Conservation (phyloP, 2,113 vertebrate genomes). For the Albula goreensis region DNA sequence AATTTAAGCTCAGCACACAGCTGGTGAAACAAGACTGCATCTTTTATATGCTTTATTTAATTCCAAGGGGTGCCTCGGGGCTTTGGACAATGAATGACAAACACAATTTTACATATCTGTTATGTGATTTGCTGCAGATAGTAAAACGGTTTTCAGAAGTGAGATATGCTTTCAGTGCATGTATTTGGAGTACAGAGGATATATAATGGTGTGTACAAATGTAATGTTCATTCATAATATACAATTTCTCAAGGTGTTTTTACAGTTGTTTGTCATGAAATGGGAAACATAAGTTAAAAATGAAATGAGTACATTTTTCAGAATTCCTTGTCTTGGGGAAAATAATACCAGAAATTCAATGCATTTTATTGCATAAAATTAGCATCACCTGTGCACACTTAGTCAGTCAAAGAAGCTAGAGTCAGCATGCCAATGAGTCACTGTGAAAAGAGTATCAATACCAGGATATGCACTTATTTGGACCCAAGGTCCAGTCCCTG, state of each 20-base stretch:
- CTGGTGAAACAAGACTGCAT: background rate
- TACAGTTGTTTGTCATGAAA: background rate
- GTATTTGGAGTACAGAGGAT: background rate
- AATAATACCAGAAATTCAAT: background rate
- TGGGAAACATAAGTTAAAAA: background rate
- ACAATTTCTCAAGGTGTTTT: background rate
- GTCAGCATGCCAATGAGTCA: slow-evolving; percentile 25
- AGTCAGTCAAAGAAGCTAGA: background rate
- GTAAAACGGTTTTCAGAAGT: background rate
- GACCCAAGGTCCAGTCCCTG: slow-evolving; percentile 60
- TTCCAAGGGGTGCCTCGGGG: background rate
- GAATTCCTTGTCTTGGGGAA: background rate
- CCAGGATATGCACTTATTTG: slow-evolving; percentile 50
- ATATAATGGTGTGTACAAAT: background rate
- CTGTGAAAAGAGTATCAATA: slow-evolving; percentile 46
- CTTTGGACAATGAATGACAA: background rate
- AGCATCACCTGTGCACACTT: background rate
- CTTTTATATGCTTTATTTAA: background rate
- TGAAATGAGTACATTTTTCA: background rate
- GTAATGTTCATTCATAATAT: background rate
- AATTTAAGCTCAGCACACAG: background rate
- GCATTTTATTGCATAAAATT: background rate
- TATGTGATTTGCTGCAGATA: background rate
- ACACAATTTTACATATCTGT: background rate
- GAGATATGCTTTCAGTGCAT: background rate